Evolutionary conservation across 2,113 vertebrate species (phyloP), one percentile per base, ranked within the genome.

Genomic region (Myotis lucifugus): DNA sequence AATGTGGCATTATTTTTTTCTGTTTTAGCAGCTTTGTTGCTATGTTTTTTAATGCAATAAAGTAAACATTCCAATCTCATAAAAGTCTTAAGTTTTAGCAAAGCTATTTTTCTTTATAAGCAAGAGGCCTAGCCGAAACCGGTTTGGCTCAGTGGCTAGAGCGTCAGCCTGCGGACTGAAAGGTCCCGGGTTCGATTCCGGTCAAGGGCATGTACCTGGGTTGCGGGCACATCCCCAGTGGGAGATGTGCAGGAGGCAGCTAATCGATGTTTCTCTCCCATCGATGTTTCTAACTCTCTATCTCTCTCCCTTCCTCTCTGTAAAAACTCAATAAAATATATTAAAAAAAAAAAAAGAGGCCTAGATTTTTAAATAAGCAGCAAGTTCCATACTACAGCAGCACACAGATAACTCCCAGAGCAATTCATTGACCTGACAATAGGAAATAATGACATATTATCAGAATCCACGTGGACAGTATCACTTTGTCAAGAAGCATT

Each of bases 71-170:
- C 78, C 77, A 82, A 23, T 2, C 50, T 48, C 91, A 27, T 72
- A 94, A 79, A 95, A 91, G 87, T 81, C 59, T 72, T 95, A 85
- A 94, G 87, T 69, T 56, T 37, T 72, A 78, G 78, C 92, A 88
- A 96, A 95, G 69, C 18, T 94, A 74, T 96, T 91, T 86, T 87
- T 81, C 66, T 88, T 96, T 95, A n/a, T 34, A 88, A 98, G 85
- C 88, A 72, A 61, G 34, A 96, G 72, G 79, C 0, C 1, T 42
- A 56, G 9, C n/a, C n/a, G n/a, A n/a, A n/a, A n/a, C n/a, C n/a
- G n/a, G n/a, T n/a, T n/a, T n/a, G n/a, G n/a, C n/a, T n/a, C n/a
- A n/a, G n/a, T n/a, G n/a, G n/a, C n/a, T n/a, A n/a, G n/a, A n/a
- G n/a, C n/a, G n/a, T n/a, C n/a, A n/a, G n/a, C n/a, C n/a, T n/a